phyloP scores from a whole-genome alignment of 2,888 invertebrate genomes.

The Tiliacea citrago region DNA sequence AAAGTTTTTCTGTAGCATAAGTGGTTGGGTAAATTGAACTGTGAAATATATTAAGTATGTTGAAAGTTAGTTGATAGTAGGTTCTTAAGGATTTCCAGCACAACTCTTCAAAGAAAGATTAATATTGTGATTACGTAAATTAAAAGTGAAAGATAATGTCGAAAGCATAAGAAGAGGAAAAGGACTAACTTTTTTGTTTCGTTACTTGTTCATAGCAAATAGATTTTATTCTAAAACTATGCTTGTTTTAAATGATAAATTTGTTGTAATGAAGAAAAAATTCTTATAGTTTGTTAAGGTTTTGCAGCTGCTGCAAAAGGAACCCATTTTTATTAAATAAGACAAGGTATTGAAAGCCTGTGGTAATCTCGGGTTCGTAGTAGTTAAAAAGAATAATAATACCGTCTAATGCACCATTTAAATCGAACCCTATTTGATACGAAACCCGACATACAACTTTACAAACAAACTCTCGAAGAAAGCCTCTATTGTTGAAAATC shows the following conservation, averaged over 20 bases:
- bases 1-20: conserved; percentile 1
- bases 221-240: not conserved
- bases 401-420: conserved; percentile 8
- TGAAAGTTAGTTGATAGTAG: not conserved
- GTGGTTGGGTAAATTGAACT: not conserved
- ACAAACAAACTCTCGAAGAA: conserved; percentile 51
- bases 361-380: not conserved
- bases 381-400: not conserved
- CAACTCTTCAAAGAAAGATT: not conserved
- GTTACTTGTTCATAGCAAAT: not conserved
- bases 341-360: not conserved
- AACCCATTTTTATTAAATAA: not conserved
- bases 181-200: not conserved
- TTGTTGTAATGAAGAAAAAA: not conserved
- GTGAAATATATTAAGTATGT: too few relatives aligned
- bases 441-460: conserved; percentile 39
- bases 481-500: conserved; percentile 65
- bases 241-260: not conserved
- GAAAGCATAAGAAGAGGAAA: not conserved
- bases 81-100: not conserved
- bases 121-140: not conserved
- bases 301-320: not conserved
- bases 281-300: not conserved
- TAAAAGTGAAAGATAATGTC: not conserved
- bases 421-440: conserved; percentile 15